Percentiles rank a stretch among this genome's conserved stretches.
phyloP scores from a whole-genome alignment of 2,113 vertebrate genomes.

The Xenopus laevis region DNA sequence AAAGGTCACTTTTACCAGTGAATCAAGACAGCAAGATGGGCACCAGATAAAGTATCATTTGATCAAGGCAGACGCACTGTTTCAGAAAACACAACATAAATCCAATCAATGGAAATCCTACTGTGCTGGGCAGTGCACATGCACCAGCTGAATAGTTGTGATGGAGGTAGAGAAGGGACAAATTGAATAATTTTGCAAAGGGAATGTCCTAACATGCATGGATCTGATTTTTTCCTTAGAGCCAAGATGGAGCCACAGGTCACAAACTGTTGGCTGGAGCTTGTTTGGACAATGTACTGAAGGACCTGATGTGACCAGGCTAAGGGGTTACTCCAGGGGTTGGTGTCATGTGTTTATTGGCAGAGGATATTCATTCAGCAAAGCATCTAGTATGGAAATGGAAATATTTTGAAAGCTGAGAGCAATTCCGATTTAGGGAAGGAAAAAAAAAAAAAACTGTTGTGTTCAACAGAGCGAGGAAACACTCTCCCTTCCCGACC shows the following conservation, averaged over 20 bases:
- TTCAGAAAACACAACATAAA: too few relatives aligned
- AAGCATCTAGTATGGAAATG: slow-evolving; percentile 25
- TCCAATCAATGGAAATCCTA: too few relatives aligned
- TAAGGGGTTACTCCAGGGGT: neutral
- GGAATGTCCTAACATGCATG: slow-evolving; percentile 30
- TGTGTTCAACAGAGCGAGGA: slow-evolving; percentile 6
- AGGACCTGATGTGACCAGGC: slow-evolving; percentile 43
- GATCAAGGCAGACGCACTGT: too few relatives aligned
- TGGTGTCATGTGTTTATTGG: slow-evolving; percentile 15
- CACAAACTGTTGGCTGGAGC: slow-evolving; percentile 29
- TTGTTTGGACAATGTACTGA: slow-evolving; percentile 47
- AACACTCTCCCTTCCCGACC: slow-evolving; percentile 6
- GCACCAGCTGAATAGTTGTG: too few relatives aligned
- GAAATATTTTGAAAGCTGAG: slow-evolving; percentile 10
- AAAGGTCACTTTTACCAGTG: too few relatives aligned
- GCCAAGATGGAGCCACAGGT: slow-evolving; percentile 44
- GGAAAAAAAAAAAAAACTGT: neutral
- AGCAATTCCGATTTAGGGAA: slow-evolving; percentile 16
- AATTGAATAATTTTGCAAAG: neutral
- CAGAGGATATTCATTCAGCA: slow-evolving; percentile 38
- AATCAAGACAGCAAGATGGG: too few relatives aligned
- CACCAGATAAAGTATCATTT: too few relatives aligned
- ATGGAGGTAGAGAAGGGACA: too few relatives aligned
- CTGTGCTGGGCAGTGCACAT: too few relatives aligned
- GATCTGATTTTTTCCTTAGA: slow-evolving; percentile 34